Evolutionary conservation across 2,797 vertebrate genomes (phyloP).

Genomic region (Anguilla anguilla): DNA sequence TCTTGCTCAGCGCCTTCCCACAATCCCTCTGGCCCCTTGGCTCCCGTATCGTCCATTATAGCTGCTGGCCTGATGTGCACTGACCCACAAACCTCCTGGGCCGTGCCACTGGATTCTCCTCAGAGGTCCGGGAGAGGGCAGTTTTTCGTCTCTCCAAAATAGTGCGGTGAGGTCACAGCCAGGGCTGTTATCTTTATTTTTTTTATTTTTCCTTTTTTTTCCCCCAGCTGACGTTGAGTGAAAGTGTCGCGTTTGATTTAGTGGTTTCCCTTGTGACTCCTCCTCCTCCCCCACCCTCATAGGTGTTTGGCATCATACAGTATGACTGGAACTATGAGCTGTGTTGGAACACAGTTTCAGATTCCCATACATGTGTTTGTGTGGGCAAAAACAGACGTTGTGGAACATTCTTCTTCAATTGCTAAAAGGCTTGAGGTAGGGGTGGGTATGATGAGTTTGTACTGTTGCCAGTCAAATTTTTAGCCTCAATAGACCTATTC

Average conservation of each 20-base stretch:
- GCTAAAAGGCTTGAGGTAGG: not conserved
- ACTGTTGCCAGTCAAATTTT: too few relatives aligned
- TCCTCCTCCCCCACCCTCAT: not conserved
- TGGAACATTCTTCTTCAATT: not conserved
- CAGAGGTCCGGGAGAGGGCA: conserved; percentile 37
- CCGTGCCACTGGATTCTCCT: conserved; percentile 29
- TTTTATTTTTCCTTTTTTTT: not conserved
- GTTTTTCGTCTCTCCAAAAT: conserved; percentile 21
- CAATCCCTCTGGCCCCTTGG: conserved; percentile 27
- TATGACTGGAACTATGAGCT: not conserved
- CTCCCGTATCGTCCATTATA: conserved; percentile 40
- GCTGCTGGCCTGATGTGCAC: conserved; percentile 40
- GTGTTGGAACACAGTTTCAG: not conserved
- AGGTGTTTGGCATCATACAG: conserved; percentile 3
- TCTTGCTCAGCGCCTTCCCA: conserved; percentile 38
- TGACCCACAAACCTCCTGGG: conserved; percentile 35
- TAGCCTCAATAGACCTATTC: too few relatives aligned
- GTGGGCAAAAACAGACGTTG: not conserved
- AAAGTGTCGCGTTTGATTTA: conserved; percentile 33
- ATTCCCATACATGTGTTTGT: not conserved
- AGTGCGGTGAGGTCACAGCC: conserved; percentile 34
- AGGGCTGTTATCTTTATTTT: conserved; percentile 30
- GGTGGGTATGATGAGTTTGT: too few relatives aligned
- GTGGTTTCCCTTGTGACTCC: conserved; percentile 29
- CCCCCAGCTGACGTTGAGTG: conserved; percentile 23